Base-by-base conservation (phyloP, 2,888 invertebrate species). In the Xanthostigma xanthostigma region DNA sequence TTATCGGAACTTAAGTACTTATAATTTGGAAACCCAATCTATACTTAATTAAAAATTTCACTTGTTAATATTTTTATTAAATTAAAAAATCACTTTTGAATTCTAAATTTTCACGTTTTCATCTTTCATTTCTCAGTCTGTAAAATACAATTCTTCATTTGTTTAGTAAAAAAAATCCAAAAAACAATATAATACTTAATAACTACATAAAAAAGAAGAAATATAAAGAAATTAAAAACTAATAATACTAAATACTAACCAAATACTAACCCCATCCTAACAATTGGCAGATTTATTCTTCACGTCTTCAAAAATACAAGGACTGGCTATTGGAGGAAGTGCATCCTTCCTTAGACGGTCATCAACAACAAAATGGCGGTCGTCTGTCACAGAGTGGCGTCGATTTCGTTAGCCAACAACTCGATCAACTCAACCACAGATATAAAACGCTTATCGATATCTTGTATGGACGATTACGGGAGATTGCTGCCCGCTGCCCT, bases 321-420 rank as follows among this genome's bases (percentile, higher is more conserved):
- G 89, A 89, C 60, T 78, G 79, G 69, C 75, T 92, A 55, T 79
- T 92, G 65, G 83, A 82, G 61, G 87, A 88, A 60, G 75, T 83
- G 46, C 88, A 87, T 61, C 88, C 88, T 3, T 86, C 85, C 50
- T 65, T 87, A 63, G 88, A 88, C 69, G 78, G 27, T 27, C 27
- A 27, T 27, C 27, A 27, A 27, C 27, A 27, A 27, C 27, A 27
- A 27, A 27, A 27, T 27, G 63, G 40, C 59, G 66, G 50, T 52
- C 39, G 56, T 27, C 41, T 8, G 44, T 46, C 45, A 61, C n/a
- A 65, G 50, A 59, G 65, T 17, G 84, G 88, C 2, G 82, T 85
- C n/a, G 89, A 90, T 53, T 68, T 74, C 36, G 81, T 91, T 34
- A 81, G 81, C 38, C 72, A 75, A 53, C 84, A 91, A 58, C 71